phyloP scores from a whole-genome alignment of 2,888 invertebrate species.

The Acheta domesticus region DNA sequence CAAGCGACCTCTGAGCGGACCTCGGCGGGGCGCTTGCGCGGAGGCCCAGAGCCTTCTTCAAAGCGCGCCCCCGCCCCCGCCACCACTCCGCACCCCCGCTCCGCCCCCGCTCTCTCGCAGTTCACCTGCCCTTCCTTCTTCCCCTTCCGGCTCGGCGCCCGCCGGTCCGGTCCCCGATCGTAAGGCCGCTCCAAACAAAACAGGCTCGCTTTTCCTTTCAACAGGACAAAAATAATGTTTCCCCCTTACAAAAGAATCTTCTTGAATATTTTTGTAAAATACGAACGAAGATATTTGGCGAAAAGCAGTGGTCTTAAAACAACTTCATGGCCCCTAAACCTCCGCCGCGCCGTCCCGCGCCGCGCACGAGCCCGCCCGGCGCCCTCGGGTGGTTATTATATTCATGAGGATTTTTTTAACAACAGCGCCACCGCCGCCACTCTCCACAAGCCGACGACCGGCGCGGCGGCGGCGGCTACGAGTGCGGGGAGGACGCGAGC shows the following conservation, averaged over 20 bases:
- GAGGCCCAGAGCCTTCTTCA: not conserved
- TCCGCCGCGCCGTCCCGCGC: not conserved
- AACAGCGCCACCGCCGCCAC: not conserved
- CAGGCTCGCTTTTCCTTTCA: not conserved
- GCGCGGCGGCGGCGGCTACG: not conserved
- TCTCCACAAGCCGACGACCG: not conserved
- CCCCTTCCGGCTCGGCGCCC: not conserved
- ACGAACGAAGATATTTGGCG: not conserved
- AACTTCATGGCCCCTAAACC: not conserved
- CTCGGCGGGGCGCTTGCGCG: no score
- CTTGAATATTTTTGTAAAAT: conserved; percentile 1
- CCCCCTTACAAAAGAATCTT: not conserved
- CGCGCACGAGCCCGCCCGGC: not conserved
- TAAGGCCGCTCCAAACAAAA: not conserved
- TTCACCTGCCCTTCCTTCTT: not conserved
- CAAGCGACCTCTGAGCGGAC: not conserved
- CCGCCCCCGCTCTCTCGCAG: not conserved
- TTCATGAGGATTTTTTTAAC: conserved; percentile 12
- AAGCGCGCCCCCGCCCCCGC: not conserved
- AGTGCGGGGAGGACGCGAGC: not conserved
- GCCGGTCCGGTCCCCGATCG: no score
- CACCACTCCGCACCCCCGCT: not conserved
- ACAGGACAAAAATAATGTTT: not conserved
- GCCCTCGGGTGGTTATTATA: not conserved
- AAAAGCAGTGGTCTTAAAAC: not conserved